Evolutionary conservation across 2,888 invertebrate genomes (phyloP).

Genomic region (Acanthosepion pharaonis): DNA sequence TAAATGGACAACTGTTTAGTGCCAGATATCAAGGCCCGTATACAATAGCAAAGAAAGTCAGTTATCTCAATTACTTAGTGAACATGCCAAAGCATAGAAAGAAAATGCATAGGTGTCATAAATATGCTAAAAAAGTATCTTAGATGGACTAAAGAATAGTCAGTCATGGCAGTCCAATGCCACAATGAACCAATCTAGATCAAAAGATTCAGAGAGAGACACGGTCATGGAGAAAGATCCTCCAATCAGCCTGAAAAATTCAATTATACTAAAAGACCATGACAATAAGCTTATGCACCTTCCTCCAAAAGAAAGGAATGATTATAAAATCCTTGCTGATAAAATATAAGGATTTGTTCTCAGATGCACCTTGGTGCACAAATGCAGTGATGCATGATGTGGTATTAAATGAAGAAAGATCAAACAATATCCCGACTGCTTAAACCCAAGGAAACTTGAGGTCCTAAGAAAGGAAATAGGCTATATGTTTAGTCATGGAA

Average conservation of each 20-base stretch:
- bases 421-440: slow-evolving; percentile 50
- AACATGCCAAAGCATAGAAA: no score
- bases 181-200: background rate
- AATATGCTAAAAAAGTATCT: background rate
- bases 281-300: background rate
- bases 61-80: background rate
- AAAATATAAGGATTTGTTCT: slow-evolving; percentile 11
- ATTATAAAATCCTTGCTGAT: background rate
- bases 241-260: background rate
- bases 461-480: slow-evolving; percentile 52
- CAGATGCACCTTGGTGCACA: slow-evolving; percentile 49
- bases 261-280: background rate
- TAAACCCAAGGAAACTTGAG: slow-evolving; percentile 49
- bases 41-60: background rate
- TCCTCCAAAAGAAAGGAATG: background rate
- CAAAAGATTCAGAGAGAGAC: background rate
- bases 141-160: background rate
- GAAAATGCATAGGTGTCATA: background rate
- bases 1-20: background rate
- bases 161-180: no score
- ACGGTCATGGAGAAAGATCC: background rate
- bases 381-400: slow-evolving; percentile 48
- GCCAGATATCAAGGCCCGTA: background rate
- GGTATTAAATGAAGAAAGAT: slow-evolving; percentile 44
- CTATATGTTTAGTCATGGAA: slow-evolving; percentile 57